A percentile compares a stretch with the other conserved stretches of the same genome.
These are phyloP conservation scores for Conchocele bisecta DNA, from an alignment of 2,888 invertebrate species.

Conservation along the genomic window DNA sequence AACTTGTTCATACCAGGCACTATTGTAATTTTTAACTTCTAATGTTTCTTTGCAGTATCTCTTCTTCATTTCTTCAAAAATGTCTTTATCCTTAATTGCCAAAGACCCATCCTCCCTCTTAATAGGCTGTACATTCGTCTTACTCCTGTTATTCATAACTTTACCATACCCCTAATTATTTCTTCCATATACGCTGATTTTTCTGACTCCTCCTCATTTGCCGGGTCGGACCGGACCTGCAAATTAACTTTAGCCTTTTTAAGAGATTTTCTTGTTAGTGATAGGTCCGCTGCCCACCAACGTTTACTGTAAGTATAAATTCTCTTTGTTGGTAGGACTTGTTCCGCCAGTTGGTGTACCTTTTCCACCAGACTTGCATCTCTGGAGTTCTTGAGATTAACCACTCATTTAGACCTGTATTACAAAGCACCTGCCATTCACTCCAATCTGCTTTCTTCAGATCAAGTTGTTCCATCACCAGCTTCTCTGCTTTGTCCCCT, in stretches of 20 bases:
- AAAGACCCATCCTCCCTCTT: conserved; percentile 1
- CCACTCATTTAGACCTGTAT: background rate
- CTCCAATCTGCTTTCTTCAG: conserved; percentile 6
- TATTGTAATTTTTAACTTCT: conserved; percentile 4
- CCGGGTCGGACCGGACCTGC: background rate
- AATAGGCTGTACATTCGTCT: conserved; percentile 14
- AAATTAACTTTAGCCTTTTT: conserved; percentile 7
- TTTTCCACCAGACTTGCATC: background rate
- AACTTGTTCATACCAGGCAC: background rate
- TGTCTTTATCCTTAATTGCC: conserved; percentile 18
- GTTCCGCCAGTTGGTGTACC: background rate
- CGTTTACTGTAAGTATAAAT: conserved; percentile 20
- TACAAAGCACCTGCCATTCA: background rate
- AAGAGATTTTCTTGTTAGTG: background rate
- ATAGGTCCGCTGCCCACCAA: background rate
- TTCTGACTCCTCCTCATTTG: background rate
- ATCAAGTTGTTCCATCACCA: background rate
- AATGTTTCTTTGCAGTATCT: conserved; percentile 15
- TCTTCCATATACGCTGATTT: background rate
- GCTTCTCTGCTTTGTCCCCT: background rate
- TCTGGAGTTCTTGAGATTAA: background rate
- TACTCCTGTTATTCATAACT: conserved; percentile 5
- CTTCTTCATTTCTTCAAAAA: conserved; percentile 24
- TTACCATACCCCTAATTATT: background rate
- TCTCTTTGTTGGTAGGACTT: conserved; percentile 4